phyloP scores from a whole-genome alignment of 1,140 invertebrate species.

The Drosophila guanche region DNA sequence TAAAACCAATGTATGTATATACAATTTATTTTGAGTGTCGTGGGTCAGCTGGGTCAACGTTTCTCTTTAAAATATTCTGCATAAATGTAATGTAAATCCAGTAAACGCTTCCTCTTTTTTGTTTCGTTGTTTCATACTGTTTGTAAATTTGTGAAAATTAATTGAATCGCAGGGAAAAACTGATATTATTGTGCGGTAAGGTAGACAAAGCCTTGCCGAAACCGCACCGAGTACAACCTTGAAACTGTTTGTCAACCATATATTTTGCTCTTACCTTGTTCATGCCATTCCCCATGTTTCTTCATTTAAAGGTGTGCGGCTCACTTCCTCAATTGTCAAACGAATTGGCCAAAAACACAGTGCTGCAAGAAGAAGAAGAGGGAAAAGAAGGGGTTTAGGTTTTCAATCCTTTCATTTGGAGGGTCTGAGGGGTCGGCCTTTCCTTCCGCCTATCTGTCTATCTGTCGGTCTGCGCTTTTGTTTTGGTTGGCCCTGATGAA shows the following conservation, averaged over 20 bases:
- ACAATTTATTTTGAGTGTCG: too few relatives aligned
- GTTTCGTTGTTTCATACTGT: too few relatives aligned
- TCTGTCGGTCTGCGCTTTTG: constrained; percentile 33
- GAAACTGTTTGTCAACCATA: constrained; percentile 12
- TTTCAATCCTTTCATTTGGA: constrained; percentile 38
- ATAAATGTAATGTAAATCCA: too few relatives aligned
- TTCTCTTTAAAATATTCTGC: too few relatives aligned
- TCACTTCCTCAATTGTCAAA: constrained; percentile 57
- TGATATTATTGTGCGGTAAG: not conserved
- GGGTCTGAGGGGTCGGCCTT: not conserved
- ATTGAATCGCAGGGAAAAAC: constrained; percentile 4
- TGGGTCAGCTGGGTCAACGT: too few relatives aligned
- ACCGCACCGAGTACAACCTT: not conserved
- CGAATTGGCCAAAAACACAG: constrained; percentile 50
- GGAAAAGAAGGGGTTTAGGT: constrained; percentile 1
- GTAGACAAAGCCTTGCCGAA: constrained; percentile 6
- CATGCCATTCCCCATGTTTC: constrained; percentile 91
- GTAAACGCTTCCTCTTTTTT: too few relatives aligned
- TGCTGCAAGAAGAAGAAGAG: constrained; percentile 53
- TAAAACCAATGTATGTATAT: too few relatives aligned
- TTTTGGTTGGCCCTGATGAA: constrained; percentile 42
- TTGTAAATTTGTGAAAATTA: too few relatives aligned
- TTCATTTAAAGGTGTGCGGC: constrained; percentile 70
- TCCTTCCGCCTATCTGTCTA: not conserved
- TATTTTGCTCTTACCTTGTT: constrained; percentile 87